phyloP scores from a whole-genome alignment of 2,113 vertebrate genomes.

The Promerops cafer region DNA sequence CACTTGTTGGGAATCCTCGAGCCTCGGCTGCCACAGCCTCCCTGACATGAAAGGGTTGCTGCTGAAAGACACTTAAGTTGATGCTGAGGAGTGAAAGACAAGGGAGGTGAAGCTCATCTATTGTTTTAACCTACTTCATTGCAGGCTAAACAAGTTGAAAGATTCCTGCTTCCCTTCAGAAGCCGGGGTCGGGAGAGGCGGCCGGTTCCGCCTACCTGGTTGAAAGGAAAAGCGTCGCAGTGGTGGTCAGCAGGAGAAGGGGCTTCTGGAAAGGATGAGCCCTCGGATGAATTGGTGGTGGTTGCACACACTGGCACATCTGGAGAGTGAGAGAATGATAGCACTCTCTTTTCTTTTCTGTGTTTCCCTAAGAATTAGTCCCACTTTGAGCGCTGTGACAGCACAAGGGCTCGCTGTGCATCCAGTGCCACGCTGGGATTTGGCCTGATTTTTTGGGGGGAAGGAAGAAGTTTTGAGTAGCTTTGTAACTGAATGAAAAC shows the following conservation, averaged over 20 bases:
- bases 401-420: not conserved
- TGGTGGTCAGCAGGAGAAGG: conserved; percentile 27
- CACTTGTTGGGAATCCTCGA: conserved; percentile 47
- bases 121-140: conserved; percentile 68
- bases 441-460: not conserved
- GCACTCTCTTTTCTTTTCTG: not conserved
- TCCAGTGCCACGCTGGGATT: not conserved
- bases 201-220: conserved; percentile 29
- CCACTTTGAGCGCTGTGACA: rapidly evolving
- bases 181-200: conserved; percentile 26
- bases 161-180: conserved; percentile 37
- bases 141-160: conserved; percentile 67
- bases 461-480: not conserved
- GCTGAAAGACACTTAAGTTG: conserved; percentile 57
- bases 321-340: not conserved
- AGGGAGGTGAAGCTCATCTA: conserved; percentile 64
- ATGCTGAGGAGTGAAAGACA: conserved; percentile 56
- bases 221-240: conserved; percentile 22
- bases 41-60: conserved; percentile 57
- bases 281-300: not conserved
- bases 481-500: not conserved
- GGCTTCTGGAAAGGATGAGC: not conserved
- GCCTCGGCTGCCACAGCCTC: conserved; percentile 24
- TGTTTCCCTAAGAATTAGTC: not conserved
- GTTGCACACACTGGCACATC: not conserved